phyloP scores from a whole-genome alignment of 2,888 invertebrate species.

The Oscheius onirici region DNA sequence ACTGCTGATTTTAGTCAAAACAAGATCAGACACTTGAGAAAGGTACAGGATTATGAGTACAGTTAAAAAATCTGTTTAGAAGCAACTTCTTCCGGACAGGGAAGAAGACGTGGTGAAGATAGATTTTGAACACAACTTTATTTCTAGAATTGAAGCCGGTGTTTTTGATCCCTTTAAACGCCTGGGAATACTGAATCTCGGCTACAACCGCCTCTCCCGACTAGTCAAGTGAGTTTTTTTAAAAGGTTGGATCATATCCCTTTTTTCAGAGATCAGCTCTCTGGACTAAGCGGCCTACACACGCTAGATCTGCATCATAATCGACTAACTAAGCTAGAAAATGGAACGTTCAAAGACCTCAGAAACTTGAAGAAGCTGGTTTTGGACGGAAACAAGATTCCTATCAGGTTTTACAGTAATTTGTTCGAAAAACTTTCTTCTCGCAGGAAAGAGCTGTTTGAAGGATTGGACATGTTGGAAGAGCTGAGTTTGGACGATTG shows the following conservation, averaged over 20 bases:
- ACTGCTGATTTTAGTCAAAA: conserved; percentile 42
- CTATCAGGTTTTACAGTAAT: neutral
- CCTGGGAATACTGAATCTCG: conserved; percentile 38
- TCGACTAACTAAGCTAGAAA: conserved; percentile 29
- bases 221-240: conserved; percentile 39
- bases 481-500: conserved; percentile 60
- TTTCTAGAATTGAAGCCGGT: conserved; percentile 39
- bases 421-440: neutral
- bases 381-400: conserved; percentile 51
- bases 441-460: conserved; percentile 46
- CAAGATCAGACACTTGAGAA: conserved; percentile 32
- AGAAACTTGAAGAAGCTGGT: conserved; percentile 46
- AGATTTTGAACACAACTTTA: conserved; percentile 38
- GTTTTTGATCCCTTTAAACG: conserved; percentile 40
- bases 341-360: conserved; percentile 32
- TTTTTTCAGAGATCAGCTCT: conserved; percentile 35
- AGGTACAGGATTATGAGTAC: conserved; percentile 23
- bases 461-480: conserved; percentile 55
- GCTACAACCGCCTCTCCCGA: conserved; percentile 35
- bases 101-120: conserved; percentile 38
- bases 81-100: conserved; percentile 37
- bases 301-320: conserved; percentile 44
- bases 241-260: neutral
- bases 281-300: conserved; percentile 37
- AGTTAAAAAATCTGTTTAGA: conserved; percentile 34